A percentile compares a stretch with the other conserved stretches of the same genome.
These are phyloP conservation scores for Galeruca laticollis DNA, from an alignment of 2,888 invertebrate species.

Conservation along the genomic window DNA sequence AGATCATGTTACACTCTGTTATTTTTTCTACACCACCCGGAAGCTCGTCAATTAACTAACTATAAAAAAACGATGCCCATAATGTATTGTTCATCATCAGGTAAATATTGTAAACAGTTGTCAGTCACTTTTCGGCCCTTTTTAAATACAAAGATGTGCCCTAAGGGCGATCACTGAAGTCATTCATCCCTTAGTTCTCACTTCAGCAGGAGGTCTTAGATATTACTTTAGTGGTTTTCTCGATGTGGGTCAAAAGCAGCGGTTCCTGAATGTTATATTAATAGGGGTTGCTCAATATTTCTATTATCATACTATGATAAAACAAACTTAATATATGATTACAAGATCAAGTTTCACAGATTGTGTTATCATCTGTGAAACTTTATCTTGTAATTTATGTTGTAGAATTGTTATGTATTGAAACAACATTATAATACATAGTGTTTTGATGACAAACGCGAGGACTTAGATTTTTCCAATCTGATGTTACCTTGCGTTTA, in stretches of 20 bases:
- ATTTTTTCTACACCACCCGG: neutral
- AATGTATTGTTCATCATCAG: constrained; percentile 27
- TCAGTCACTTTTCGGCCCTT: constrained; percentile 28
- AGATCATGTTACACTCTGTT: neutral
- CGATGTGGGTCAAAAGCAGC: neutral
- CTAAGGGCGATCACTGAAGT: constrained; percentile 8
- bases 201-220: constrained; percentile 27
- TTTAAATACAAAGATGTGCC: neutral
- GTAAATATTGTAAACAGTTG: constrained; percentile 33
- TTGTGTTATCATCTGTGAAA: too few relatives aligned
- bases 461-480: too few relatives aligned
- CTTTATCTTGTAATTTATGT: too few relatives aligned
- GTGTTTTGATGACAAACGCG: too few relatives aligned
- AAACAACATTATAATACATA: too few relatives aligned
- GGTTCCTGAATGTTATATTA: neutral
- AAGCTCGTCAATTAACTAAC: constrained; percentile 20
- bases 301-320: too few relatives aligned
- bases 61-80: constrained; percentile 22
- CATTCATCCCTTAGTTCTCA: constrained; percentile 27
- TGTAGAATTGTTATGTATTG: too few relatives aligned
- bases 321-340: too few relatives aligned
- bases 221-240: constrained; percentile 14
- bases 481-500: too few relatives aligned
- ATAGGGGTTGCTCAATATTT: too few relatives aligned
- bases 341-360: too few relatives aligned